Evolutionary conservation across 2,797 vertebrate genomes (phyloP).

Genomic region (Hydrocynus forskahlii): DNA sequence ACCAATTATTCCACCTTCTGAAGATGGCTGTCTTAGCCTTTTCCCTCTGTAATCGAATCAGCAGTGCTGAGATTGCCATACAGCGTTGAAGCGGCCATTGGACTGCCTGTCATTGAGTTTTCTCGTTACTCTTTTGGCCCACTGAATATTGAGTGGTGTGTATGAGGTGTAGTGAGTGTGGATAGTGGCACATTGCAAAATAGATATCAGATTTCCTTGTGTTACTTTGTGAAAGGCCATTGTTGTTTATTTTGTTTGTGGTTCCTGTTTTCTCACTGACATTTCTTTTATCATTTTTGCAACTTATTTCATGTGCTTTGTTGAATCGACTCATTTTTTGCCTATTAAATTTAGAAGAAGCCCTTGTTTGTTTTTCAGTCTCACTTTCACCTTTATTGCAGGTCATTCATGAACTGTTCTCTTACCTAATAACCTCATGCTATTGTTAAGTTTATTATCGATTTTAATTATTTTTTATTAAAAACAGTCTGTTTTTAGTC

Average conservation of each 20-base stretch:
- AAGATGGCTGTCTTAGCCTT: constrained; percentile 61
- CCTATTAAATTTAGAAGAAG: not conserved
- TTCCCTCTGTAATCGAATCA: constrained; percentile 60
- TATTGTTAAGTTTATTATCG: too few relatives aligned
- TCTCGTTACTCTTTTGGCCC: constrained; percentile 34
- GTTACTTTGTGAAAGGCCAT: not conserved
- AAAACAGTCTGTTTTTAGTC: too few relatives aligned
- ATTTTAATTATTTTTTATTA: too few relatives aligned
- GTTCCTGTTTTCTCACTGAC: not conserved
- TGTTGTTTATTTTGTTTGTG: not conserved
- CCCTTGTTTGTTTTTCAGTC: not conserved
- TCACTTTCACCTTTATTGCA: not conserved
- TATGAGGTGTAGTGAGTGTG: not conserved
- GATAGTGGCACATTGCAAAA: too few relatives aligned
- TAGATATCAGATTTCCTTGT: not conserved
- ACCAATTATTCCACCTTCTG: constrained; percentile 63
- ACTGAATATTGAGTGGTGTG: constrained; percentile 36
- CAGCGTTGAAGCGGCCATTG: constrained; percentile 46
- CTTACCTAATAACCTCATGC: not conserved
- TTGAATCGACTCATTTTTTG: not conserved
- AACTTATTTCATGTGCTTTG: not conserved
- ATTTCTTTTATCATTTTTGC: not conserved
- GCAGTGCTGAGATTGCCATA: constrained; percentile 58
- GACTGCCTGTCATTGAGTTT: constrained; percentile 36
- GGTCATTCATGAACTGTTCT: not conserved